Percentiles rank a stretch among this genome's conserved stretches.
phyloP scores from a whole-genome alignment of 2,113 vertebrate species.

The Candoia aspera region DNA sequence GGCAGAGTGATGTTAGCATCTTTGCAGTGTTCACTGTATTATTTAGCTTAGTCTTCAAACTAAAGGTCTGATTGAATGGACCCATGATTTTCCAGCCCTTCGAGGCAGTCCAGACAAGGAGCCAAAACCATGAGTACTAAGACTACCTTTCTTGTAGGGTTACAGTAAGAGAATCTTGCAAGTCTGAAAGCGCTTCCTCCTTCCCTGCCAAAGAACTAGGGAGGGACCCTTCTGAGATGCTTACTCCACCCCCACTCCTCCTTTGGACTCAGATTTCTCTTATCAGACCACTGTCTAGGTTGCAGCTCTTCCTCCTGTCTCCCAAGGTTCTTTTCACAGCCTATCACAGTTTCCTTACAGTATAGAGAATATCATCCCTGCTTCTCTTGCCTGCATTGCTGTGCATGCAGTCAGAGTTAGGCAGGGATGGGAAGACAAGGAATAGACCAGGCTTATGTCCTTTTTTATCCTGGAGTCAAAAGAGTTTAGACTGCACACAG shows the following conservation, averaged over 20 bases:
- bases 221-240: background rate
- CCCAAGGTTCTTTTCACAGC: background rate
- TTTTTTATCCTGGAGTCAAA: background rate
- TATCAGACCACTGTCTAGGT: background rate
- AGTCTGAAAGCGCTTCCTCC: background rate
- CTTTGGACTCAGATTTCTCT: background rate
- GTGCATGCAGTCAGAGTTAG: background rate
- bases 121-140: background rate
- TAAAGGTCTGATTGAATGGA: background rate
- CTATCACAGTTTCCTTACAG: background rate
- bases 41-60: conserved; percentile 14
- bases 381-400: background rate
- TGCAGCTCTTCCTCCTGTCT: background rate
- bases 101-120: background rate
- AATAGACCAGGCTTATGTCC: background rate
- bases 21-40: background rate
- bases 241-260: background rate
- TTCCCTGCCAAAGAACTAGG: background rate
- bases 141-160: background rate
- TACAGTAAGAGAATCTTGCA: background rate
- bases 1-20: background rate
- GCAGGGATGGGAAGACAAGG: background rate
- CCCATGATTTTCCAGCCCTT: background rate
- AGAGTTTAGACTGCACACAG: background rate
- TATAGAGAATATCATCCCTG: background rate